phyloP scores from a whole-genome alignment of 2,113 vertebrate genomes.

The Pteruthius melanotis region DNA sequence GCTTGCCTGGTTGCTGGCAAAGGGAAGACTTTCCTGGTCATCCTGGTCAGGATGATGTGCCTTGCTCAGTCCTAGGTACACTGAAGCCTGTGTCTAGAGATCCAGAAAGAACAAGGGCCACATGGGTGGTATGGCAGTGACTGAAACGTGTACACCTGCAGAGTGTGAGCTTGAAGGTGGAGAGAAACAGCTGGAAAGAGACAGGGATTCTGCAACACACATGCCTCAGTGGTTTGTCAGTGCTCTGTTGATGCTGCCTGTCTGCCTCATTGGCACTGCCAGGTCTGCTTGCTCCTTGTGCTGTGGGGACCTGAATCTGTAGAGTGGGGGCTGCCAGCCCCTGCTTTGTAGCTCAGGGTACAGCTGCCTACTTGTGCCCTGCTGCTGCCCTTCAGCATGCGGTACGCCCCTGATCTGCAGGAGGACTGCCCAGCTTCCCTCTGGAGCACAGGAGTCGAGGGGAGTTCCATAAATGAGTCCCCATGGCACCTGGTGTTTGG shows the following conservation, averaged over 20 bases:
- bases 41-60: background rate
- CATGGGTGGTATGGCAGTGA: rapidly evolving
- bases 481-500: background rate
- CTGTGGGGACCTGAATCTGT: background rate
- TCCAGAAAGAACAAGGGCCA: background rate
- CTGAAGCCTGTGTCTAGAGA: rapidly evolving
- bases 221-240: background rate
- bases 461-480: background rate
- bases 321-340: background rate
- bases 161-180: background rate
- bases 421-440: background rate
- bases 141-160: rapidly evolving
- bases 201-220: background rate
- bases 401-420: no score
- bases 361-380: background rate
- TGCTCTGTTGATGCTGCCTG: background rate
- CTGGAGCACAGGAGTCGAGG: background rate
- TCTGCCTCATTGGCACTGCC: background rate
- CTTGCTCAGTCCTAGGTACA: background rate
- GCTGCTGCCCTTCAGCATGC: background rate
- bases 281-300: background rate
- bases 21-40: background rate
- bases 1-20: background rate
- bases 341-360: background rate
- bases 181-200: background rate